Base-by-base conservation (phyloP, 2,113 vertebrate species). In the Irena cyanogastra region DNA sequence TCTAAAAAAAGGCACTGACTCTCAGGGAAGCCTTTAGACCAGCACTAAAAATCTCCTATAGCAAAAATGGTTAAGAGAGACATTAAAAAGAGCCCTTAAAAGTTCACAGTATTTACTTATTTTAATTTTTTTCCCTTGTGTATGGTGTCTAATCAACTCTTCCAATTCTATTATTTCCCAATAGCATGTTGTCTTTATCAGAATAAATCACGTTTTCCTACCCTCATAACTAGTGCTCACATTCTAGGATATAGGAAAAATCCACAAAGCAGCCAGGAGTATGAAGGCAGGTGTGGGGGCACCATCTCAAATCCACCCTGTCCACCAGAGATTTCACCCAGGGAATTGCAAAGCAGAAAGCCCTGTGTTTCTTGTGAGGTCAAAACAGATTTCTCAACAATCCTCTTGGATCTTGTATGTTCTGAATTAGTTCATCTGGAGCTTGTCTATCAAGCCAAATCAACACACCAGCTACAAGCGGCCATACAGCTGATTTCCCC, bases 41-140 rank as follows among this genome's bases (percentile, higher is more conserved):
- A 68, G 49, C 69, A 42, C 8, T 66, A 53, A 69, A 93, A 35
- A 10, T 22, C 44, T 57, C 22, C 41, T 68, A 7, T 11, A 10
- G 37, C 23, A 72, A 60, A 4, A 65, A 31, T 44, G 13, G 15
- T 50, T 50, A 60, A 64, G 23, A 75, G 21, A 31, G 22, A 60
- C 7, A 49, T 16, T 49, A 61, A 71, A 68, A 79, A 61, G 9
- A 79, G 18, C 5, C 7, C 16, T 79, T 60, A 42, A 71, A 83
- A 93, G 82, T 30, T 28, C 31, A 79, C 13, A 37, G 3, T 19
- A 60, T 45, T 70, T 72, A 19, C 49, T 24, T 37, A 0, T 27
- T n/a, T 30, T 31, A 7, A 0, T 2, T 2, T 4, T 22, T 49
- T 10, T 8, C 16, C 10, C 15, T 53, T 39, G 14, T 39, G 11